phyloP scores from a whole-genome alignment of 1,140 invertebrate genomes.

The Stegodyphus mimosarum region DNA sequence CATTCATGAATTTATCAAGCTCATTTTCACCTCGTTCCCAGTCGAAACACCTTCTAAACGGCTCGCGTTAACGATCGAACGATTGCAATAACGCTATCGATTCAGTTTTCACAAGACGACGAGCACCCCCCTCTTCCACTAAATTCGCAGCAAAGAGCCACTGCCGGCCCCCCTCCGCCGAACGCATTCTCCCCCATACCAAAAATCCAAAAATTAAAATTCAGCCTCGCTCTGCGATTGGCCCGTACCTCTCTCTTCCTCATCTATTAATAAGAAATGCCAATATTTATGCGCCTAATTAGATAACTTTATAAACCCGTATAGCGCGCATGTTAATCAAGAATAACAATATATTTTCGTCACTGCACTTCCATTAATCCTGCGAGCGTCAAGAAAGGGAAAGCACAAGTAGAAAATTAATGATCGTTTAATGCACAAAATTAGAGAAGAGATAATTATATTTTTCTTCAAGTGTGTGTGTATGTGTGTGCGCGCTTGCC shows the following conservation, averaged over 20 bases:
- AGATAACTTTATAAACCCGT: slow-evolving; percentile 62
- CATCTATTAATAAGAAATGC: slow-evolving; percentile 62
- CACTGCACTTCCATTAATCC: slow-evolving; percentile 58
- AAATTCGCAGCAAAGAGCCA: background rate
- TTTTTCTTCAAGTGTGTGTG: slow-evolving; percentile 60
- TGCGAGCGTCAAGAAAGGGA: slow-evolving; percentile 56
- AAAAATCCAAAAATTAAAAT: slow-evolving; percentile 61
- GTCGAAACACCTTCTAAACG: slow-evolving; percentile 35
- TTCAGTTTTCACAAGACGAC: slow-evolving; percentile 60
- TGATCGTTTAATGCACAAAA: slow-evolving; percentile 62
- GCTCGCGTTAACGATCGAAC: slow-evolving; percentile 54
- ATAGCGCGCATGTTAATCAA: slow-evolving; percentile 61
- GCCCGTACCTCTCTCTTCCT: slow-evolving; percentile 37
- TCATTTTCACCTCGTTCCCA: slow-evolving; percentile 53
- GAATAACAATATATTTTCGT: slow-evolving; percentile 62
- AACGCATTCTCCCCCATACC: slow-evolving; percentile 18
- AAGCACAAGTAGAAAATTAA: slow-evolving; percentile 60
- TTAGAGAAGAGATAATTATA: slow-evolving; percentile 62
- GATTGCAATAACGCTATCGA: slow-evolving; percentile 60
- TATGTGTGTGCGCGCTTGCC: slow-evolving; percentile 36
- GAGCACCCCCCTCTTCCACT: background rate
- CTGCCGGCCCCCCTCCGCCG: background rate
- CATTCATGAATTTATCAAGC: slow-evolving; percentile 60
- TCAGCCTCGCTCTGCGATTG: slow-evolving; percentile 21
- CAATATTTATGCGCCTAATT: slow-evolving; percentile 62